Evolutionary conservation across 2,888 invertebrate species (phyloP), one percentile per base, ranked within the genome.

Genomic region (Hemaris fuciformis): DNA sequence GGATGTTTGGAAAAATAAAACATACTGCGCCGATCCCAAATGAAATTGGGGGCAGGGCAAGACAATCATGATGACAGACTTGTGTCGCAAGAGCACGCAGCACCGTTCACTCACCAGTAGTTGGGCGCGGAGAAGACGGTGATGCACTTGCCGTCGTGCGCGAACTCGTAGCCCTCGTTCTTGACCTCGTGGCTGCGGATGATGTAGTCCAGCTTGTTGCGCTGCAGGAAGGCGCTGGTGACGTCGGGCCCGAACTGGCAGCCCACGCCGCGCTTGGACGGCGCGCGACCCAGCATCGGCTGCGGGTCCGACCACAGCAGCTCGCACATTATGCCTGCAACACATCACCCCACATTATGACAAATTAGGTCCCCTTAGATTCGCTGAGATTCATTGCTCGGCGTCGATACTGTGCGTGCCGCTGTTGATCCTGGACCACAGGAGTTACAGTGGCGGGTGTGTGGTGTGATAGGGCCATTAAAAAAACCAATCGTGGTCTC

Each of bases 91-190:
- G n/a, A n/a, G n/a, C n/a, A n/a, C n/a, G n/a, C n/a, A n/a, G n/a
- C n/a, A n/a, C n/a, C n/a, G n/a, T n/a, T n/a, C n/a, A 85, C 90
- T 87, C 87, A 98, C 98, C 99, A 99, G 94, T 99, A 99, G 88
- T 99, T 99, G 69, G 99, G 99, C 73, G 99, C 99, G 0, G 99
- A 99, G 94, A 99, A 99, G 57, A 99, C 99, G 10, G 99, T 99
- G 81, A 99, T 98, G 85, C 99, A 99, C 83, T 97, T 97, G 41
- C 98, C 98, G 79, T 97, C 95, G 83, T 99, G 99, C 27, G 97
- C 97, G 48, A 98, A 93, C 89, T 99, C 99, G 82, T 99, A 99
- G 0, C 99, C 99, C 62, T 97, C 96, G 74, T 97, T 96, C 91
- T 99, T 99, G 58, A 99, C 99, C 87, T 99, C 99, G 85, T 99